Evolutionary conservation across 2,797 vertebrate genomes (phyloP).

Genomic region (Atherinosoma microstoma): DNA sequence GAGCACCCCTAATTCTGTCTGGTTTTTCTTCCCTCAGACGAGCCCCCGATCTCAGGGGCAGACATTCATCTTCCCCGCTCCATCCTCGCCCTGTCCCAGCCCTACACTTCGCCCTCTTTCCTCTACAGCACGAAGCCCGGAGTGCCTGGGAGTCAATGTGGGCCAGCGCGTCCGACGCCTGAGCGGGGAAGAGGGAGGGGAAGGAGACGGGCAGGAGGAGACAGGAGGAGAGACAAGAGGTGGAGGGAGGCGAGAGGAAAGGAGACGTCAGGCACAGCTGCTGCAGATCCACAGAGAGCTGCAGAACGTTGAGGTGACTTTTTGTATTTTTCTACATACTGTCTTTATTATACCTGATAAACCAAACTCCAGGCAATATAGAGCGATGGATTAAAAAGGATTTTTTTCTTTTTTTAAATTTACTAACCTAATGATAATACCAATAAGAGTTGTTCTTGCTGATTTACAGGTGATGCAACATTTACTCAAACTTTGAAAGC

Average conservation of each 20-base stretch:
- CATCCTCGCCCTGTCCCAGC: constrained; percentile 59
- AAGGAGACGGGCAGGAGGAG: constrained; percentile 73
- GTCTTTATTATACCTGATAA: not conserved
- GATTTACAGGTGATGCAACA: not conserved
- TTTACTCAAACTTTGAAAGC: not conserved
- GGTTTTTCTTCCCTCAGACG: constrained; percentile 41
- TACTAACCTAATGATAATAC: constrained; percentile 11
- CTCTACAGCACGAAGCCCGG: constrained; percentile 75
- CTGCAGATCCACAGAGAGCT: constrained; percentile 85
- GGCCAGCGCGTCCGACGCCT: constrained; percentile 80
- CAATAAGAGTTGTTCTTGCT: not conserved
- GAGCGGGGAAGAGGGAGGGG: constrained; percentile 76
- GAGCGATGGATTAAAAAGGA: not conserved
- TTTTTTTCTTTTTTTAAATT: constrained; percentile 17
- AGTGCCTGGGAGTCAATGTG: constrained; percentile 83
- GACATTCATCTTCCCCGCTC: constrained; percentile 67
- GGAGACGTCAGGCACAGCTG: constrained; percentile 78
- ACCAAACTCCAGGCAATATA: not conserved
- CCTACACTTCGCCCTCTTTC: constrained; percentile 76
- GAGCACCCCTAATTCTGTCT: not conserved
- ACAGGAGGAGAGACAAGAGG: constrained; percentile 61
- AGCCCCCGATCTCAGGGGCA: constrained; percentile 64
- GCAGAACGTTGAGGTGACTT: constrained; percentile 91
- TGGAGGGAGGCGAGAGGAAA: constrained; percentile 66
- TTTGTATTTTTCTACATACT: not conserved